Base-by-base conservation (phyloP, 2,797 vertebrate species). In the Onychomys arenicola region DNA sequence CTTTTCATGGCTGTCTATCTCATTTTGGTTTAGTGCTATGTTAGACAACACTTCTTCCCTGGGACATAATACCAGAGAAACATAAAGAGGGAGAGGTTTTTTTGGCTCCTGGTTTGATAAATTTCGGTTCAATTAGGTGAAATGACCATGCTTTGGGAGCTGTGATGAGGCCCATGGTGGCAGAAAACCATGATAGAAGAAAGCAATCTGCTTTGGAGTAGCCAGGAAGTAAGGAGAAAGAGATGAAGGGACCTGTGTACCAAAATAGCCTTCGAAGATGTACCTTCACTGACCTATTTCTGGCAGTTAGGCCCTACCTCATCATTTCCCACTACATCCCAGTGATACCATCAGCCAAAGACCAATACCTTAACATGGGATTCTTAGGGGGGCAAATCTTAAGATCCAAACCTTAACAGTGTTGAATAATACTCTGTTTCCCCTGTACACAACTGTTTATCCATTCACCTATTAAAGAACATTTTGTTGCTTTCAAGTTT, bases 401-500 rank as follows among this genome's bases (percentile, higher is more conserved):
- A 89, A 76, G 71, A 61, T 67, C 13, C 40, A 89, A 63, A 77
- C 73, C 21, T n/a, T 63, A 63, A 57, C 14, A 77, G 40, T 34
- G 34, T n/a, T 84, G 67, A 82, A 19, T 81, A 89, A 82, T 76
- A 76, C 32, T 76, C 69, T 3, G 23, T 59, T 59, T 63, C 80
- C 12, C 71, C 69, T 14, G 21, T 89, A 3, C 37, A 87, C 40
- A 40, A 89, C 23, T 90, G 77, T 95, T 61, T 95, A 87, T 83
- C 67, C 49, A 88, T 90, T 95, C 25, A 77, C 21, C 7, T 65
- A 32, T 32, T 52, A 65, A 89, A 93, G 52, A 55, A 87, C 5
- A 10, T 93, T 89, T 90, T 55, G 29, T 94, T 92, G 73, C 59
- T 93, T 96, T 73, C 57, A 95, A 65, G 59, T 94, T 92, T 76